These are phyloP conservation scores for Acanthosepion esculentum DNA, from an alignment of 2,888 invertebrate species.

Conservation along the genomic window DNA sequence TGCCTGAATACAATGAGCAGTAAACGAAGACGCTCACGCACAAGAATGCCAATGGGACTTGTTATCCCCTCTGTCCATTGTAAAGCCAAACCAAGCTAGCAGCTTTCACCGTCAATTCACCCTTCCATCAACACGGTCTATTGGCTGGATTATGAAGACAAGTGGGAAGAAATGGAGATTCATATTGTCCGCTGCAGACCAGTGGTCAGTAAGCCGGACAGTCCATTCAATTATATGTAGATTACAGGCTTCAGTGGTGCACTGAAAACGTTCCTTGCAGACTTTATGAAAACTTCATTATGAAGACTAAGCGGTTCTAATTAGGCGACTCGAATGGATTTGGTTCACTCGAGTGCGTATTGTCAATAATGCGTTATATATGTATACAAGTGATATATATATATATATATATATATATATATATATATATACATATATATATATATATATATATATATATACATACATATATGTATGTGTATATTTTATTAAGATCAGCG, in stretches of 20 bases:
- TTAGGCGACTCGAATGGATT: not conserved
- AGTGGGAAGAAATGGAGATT: not conserved
- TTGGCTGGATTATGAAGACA: not conserved
- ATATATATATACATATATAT: too few species aligned
- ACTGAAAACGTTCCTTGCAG: not conserved
- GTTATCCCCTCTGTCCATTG: not conserved
- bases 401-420: not conserved
- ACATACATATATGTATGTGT: too few species aligned
- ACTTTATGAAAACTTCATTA: slow-evolving; percentile 11
- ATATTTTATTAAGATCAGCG: too few species aligned
- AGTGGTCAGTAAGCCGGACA: slow-evolving; percentile 7
- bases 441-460: too few species aligned
- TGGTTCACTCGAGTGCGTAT: not conserved
- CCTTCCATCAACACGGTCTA: slow-evolving; percentile 10
- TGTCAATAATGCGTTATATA: not conserved
- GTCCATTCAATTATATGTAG: slow-evolving; percentile 11
- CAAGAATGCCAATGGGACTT: not conserved
- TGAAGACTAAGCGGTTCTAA: not conserved
- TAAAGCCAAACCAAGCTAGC: not conserved
- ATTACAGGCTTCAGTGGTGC: not conserved
- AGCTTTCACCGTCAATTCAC: not conserved
- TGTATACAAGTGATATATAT: slow-evolving; percentile 15
- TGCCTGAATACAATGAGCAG: not conserved
- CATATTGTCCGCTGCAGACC: not conserved
- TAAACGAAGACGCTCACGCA: not conserved